phyloP scores from a whole-genome alignment of 2,113 vertebrate species.

The Delphinus delphis region DNA sequence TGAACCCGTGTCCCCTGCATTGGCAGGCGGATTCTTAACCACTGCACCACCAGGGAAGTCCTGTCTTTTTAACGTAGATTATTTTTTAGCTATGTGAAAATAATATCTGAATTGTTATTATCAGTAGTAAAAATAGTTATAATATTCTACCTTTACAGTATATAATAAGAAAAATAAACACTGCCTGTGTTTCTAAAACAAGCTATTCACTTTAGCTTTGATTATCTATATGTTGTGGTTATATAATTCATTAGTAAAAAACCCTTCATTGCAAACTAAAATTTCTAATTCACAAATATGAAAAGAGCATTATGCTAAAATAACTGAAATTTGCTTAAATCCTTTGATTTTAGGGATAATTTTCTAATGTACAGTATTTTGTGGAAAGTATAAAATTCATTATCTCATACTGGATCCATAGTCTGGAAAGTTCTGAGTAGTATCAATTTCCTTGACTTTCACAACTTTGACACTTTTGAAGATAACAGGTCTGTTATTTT shows the following conservation, averaged over 20 bases:
- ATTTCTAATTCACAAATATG: constrained; percentile 2
- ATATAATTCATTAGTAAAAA: neutral
- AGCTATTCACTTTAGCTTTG: neutral
- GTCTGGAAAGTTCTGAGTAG: neutral
- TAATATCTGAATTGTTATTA: neutral
- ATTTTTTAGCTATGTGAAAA: neutral
- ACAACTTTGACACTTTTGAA: neutral
- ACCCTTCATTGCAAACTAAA: neutral
- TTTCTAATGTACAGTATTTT: neutral
- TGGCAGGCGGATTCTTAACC: no score
- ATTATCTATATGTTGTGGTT: neutral
- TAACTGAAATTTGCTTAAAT: neutral
- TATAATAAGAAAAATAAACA: neutral
- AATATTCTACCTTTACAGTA: neutral
- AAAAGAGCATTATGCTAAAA: neutral
- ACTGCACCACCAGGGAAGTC: no score
- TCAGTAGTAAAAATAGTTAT: neutral
- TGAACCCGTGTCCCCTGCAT: no score
- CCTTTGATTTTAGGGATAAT: neutral
- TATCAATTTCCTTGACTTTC: neutral
- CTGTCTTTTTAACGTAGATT: neutral
- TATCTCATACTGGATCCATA: neutral
- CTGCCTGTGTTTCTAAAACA: neutral
- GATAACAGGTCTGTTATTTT: neutral
- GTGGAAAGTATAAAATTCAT: neutral